phyloP scores from a whole-genome alignment of 2,113 vertebrate genomes.

The Rhinolophus ferrumequinum region DNA sequence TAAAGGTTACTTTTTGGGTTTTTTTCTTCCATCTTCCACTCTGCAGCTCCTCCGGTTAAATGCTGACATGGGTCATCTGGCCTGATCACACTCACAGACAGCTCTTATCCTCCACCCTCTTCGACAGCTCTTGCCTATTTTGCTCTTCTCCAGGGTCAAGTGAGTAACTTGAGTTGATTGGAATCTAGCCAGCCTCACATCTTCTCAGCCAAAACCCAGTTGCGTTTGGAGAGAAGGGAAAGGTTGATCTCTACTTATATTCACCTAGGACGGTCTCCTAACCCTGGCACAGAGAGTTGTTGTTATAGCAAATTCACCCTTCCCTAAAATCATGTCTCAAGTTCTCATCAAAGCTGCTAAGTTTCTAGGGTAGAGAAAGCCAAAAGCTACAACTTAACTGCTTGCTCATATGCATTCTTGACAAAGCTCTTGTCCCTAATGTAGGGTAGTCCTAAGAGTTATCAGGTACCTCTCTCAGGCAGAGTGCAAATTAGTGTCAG shows the following conservation, averaged over 20 bases:
- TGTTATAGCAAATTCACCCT: constrained; percentile 7
- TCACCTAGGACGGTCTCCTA: constrained; percentile 41
- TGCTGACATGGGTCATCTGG: not conserved
- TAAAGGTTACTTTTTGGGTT: not conserved
- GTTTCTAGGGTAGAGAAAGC: constrained; percentile 14
- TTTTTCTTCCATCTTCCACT: not conserved
- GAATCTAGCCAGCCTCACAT: constrained; percentile 18
- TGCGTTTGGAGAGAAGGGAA: constrained; percentile 46
- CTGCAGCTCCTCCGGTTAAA: constrained; percentile 13
- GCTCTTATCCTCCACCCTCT: not conserved
- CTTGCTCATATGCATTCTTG: not conserved
- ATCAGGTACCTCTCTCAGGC: not conserved
- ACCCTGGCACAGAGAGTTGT: not conserved
- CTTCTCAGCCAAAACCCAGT: constrained; percentile 49
- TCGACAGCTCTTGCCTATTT: not conserved
- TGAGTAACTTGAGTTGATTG: constrained; percentile 49
- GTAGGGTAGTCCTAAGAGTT: not conserved
- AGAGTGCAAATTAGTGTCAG: not conserved
- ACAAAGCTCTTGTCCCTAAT: not conserved
- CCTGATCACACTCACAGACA: constrained; percentile 4
- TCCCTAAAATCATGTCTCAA: not conserved
- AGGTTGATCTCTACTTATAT: constrained; percentile 13
- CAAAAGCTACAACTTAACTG: constrained; percentile 35
- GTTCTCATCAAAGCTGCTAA: constrained; percentile 18
- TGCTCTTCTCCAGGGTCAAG: constrained; percentile 35